Conservation (phyloP, 30 jellyfish, hydroid and myxozoan species). For the Turritopsis rubra region DNA sequence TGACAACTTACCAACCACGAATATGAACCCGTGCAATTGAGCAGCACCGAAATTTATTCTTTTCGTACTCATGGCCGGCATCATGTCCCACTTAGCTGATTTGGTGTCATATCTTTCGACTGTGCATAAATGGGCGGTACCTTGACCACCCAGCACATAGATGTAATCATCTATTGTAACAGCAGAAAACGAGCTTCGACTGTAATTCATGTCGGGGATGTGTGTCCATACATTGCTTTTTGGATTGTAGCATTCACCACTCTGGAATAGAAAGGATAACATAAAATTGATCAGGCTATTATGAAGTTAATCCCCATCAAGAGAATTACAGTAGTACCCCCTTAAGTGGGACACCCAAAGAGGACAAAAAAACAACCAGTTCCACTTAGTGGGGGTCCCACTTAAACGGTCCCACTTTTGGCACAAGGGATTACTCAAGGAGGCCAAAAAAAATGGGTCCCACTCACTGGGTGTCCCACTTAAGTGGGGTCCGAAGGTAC, state of each 20-base stretch:
- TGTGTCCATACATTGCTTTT: constrained; percentile 47
- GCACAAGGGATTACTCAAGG: too few species aligned
- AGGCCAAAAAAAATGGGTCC: too few species aligned
- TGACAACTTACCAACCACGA: constrained; percentile 78
- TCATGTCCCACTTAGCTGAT: constrained; percentile 71
- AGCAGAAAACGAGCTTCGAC: constrained; percentile 86
- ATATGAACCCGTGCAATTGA: constrained; percentile 76
- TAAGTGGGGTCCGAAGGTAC: too few species aligned
- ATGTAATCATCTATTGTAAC: constrained; percentile 77
- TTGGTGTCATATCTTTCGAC: constrained; percentile 80
- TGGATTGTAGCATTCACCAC: constrained; percentile 77
- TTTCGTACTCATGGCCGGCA: constrained; percentile 97
- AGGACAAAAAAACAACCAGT: too few species aligned
- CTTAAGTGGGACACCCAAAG: too few species aligned
- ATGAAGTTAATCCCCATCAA: neutral
- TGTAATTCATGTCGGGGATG: constrained; percentile 65
- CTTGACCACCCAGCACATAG: constrained; percentile 84
- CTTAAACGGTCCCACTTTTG: too few species aligned
- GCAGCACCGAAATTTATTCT: constrained; percentile 92
- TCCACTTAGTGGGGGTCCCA: too few species aligned
- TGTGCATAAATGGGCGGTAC: constrained; percentile 62
- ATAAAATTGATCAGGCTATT: too few species aligned
- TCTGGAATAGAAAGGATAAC: constrained; percentile 23
- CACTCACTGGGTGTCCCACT: too few species aligned
- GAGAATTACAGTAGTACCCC: neutral